Conservation (phyloP, 2,797 vertebrate genomes). For the Gadopsis marmoratus region DNA sequence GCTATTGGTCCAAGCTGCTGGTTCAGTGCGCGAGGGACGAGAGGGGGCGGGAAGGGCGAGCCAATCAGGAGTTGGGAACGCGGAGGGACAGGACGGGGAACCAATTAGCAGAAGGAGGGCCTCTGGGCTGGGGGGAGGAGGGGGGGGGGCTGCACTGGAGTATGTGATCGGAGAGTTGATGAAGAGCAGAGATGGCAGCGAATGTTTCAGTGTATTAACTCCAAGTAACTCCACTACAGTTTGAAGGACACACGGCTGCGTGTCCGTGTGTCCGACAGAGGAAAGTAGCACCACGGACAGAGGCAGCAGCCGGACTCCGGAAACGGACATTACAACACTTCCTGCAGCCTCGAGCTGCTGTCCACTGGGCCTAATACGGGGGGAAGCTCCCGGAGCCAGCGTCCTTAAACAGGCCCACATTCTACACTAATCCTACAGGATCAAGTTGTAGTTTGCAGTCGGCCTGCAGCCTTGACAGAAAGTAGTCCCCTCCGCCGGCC, state of each 20-base stretch:
- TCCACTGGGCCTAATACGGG: background rate
- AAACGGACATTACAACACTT: slow-evolving; percentile 23
- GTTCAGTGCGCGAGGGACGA: slow-evolving; percentile 15
- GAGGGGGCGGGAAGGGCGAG: slow-evolving; percentile 4
- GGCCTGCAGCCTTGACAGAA: slow-evolving; percentile 51
- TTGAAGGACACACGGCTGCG: background rate
- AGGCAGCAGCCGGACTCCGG: slow-evolving; percentile 44
- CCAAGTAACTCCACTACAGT: slow-evolving; percentile 13
- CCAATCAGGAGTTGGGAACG: slow-evolving; percentile 77
- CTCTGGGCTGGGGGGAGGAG: slow-evolving; percentile 37
- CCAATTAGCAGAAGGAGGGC: slow-evolving; percentile 52
- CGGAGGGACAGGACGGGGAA: slow-evolving; percentile 29
- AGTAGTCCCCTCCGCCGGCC: slow-evolving; percentile 42
- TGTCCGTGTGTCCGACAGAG: background rate
- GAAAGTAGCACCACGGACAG: slow-evolving; percentile 81
- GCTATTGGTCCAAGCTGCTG: slow-evolving; percentile 69
- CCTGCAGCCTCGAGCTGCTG: slow-evolving; percentile 14
- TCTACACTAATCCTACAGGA: background rate
- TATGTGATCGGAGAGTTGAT: slow-evolving; percentile 82
- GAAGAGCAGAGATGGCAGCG: slow-evolving; percentile 66
- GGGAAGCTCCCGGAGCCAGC: no score
- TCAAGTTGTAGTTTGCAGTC: slow-evolving; percentile 53
- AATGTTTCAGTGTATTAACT: slow-evolving; percentile 31
- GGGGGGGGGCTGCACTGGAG: slow-evolving; percentile 42
- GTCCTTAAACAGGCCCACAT: background rate